Evolutionary conservation across 2,797 vertebrate genomes (phyloP).

Genomic region (Chloroceryle inda): DNA sequence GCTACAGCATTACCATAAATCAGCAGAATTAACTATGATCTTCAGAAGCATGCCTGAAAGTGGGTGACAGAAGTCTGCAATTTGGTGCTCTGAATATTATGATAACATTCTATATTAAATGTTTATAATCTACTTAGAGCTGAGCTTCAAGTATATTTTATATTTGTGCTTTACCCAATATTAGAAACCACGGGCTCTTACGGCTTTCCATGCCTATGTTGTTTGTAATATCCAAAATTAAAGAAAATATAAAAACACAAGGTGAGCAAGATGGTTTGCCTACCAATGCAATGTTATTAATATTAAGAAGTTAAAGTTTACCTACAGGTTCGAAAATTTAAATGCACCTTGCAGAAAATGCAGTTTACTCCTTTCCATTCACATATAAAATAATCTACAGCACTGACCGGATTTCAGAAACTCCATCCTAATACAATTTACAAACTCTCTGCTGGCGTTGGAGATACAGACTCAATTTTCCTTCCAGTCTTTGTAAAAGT

Average conservation of each 20-base stretch:
- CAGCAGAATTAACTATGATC: slow-evolving; percentile 99
- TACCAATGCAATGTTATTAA: not conserved
- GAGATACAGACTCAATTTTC: slow-evolving; percentile 71
- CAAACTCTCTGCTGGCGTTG: slow-evolving; percentile 56
- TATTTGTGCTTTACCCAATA: slow-evolving; percentile 92
- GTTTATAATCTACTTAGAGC: slow-evolving; percentile 99
- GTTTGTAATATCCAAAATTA: slow-evolving; percentile 71
- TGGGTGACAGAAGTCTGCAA: slow-evolving; percentile 97
- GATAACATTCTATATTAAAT: slow-evolving; percentile 99
- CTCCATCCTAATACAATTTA: slow-evolving; percentile 67
- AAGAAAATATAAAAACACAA: slow-evolving; percentile 72
- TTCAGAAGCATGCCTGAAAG: slow-evolving; percentile 93
- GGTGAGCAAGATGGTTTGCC: slow-evolving; percentile 41
- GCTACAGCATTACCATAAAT: slow-evolving; percentile 97
- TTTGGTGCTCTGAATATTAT: slow-evolving; percentile 98
- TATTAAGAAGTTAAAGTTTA: slow-evolving; percentile 46
- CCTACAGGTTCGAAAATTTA: slow-evolving; percentile 56
- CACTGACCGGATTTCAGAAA: slow-evolving; percentile 68
- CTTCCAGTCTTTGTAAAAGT: slow-evolving; percentile 26
- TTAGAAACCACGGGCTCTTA: slow-evolving; percentile 80
- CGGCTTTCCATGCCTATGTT: slow-evolving; percentile 63
- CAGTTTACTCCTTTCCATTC: slow-evolving; percentile 40
- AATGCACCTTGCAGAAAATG: slow-evolving; percentile 49
- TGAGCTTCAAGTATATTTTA: slow-evolving; percentile 95
- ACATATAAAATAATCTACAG: slow-evolving; percentile 66